Conservation (phyloP, 2,888 invertebrate species). For the Ophraella communa region DNA sequence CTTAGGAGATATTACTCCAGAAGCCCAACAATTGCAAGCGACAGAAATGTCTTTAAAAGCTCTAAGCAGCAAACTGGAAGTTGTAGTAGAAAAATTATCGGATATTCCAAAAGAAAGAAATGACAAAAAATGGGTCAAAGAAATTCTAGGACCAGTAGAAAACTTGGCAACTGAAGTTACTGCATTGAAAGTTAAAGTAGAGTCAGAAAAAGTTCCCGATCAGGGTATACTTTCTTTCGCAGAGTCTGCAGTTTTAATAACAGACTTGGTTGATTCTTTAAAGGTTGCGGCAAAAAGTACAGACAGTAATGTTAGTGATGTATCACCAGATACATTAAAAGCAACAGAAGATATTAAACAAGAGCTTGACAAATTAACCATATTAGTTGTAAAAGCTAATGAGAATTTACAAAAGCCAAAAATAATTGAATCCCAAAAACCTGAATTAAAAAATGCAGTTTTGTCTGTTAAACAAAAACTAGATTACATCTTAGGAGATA, state of each 20-base stretch:
- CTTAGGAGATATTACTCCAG: too few species aligned
- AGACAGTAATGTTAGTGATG: neutral
- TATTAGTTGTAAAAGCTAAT: slow-evolving; percentile 24
- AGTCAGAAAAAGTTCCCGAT: slow-evolving; percentile 17
- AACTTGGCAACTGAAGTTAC: slow-evolving; percentile 8
- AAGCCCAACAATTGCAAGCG: too few species aligned
- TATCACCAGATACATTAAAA: neutral
- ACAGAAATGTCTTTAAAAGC: too few species aligned
- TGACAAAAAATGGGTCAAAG: slow-evolving; percentile 16
- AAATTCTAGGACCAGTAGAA: slow-evolving; percentile 15
- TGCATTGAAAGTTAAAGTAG: neutral
- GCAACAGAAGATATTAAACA: slow-evolving; percentile 9
- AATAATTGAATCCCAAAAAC: slow-evolving; percentile 28
- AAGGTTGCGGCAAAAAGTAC: too few species aligned
- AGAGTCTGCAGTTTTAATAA: slow-evolving; percentile 30
- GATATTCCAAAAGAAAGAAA: too few species aligned
- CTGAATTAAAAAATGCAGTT: slow-evolving; percentile 26
- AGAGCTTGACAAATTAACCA: slow-evolving; percentile 32
- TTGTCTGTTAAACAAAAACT: slow-evolving; percentile 2
- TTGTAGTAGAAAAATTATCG: too few species aligned
- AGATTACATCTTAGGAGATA: slow-evolving; percentile 10
- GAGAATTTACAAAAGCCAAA: slow-evolving; percentile 18
- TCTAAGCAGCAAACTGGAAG: too few species aligned
- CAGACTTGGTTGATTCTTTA: slow-evolving; percentile 8
- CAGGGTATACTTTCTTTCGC: slow-evolving; percentile 33